phyloP scores from a whole-genome alignment of 2,113 vertebrate genomes.

The Cnemophilus loriae region DNA sequence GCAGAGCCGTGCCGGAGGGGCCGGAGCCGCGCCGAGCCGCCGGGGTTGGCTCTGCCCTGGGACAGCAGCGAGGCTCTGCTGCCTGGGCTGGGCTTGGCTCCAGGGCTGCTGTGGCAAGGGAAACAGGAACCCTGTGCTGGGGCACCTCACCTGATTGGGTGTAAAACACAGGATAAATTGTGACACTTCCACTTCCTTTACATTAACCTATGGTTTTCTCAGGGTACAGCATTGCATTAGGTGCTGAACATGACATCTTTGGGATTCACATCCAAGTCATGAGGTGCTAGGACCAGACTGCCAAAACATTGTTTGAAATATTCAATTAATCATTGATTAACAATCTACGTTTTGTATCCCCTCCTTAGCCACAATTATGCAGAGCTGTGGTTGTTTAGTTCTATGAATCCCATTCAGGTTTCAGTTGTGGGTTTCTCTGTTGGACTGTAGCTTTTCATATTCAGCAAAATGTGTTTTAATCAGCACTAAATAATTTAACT shows the following conservation, averaged over 20 bases:
- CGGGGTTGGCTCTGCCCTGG: too few relatives aligned
- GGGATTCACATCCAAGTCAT: constrained; percentile 50
- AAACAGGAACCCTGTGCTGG: not conserved
- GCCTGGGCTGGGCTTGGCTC: not conserved
- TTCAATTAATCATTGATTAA: constrained; percentile 11
- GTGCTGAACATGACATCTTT: constrained; percentile 46
- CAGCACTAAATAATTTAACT: constrained; percentile 18
- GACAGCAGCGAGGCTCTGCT: not conserved
- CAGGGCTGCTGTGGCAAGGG: not conserved
- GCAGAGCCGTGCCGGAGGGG: not conserved
- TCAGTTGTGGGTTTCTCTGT: not conserved
- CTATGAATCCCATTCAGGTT: not conserved
- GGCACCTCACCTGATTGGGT: not conserved
- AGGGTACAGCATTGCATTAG: constrained; percentile 50
- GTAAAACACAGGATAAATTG: not conserved
- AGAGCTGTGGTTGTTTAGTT: constrained; percentile 1
- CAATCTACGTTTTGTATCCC: constrained; percentile 14
- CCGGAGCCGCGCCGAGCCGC: not conserved
- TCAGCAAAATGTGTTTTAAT: not conserved
- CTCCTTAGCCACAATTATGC: not conserved
- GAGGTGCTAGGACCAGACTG: constrained; percentile 66
- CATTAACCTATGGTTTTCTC: constrained; percentile 59
- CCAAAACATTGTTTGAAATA: constrained; percentile 48
- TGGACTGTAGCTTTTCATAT: not conserved
- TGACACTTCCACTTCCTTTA: not conserved